These are phyloP conservation scores for Melinopterus prodromus DNA, from an alignment of 2,888 invertebrate species.

Conservation along the genomic window DNA sequence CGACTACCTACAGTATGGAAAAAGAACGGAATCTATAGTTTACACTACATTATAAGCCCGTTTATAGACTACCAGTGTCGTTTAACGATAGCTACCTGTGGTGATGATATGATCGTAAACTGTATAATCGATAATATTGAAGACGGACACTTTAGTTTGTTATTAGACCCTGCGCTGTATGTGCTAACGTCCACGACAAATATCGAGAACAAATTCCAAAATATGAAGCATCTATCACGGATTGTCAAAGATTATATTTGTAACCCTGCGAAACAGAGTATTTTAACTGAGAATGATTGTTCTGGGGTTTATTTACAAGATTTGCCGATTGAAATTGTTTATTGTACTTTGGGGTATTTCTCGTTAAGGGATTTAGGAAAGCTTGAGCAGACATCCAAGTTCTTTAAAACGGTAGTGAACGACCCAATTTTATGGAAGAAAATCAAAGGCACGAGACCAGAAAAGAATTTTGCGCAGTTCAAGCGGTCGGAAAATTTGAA, in stretches of 20 bases:
- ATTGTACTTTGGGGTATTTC: slow-evolving; percentile 51
- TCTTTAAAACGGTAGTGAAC: slow-evolving; percentile 46
- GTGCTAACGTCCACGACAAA: slow-evolving; percentile 38
- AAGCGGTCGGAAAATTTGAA: slow-evolving; percentile 21
- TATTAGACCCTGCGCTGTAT: slow-evolving; percentile 53
- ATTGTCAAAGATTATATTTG: slow-evolving; percentile 53
- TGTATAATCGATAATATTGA: slow-evolving; percentile 48
- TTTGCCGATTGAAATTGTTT: slow-evolving; percentile 58
- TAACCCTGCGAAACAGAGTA: slow-evolving; percentile 50
- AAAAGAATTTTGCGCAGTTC: slow-evolving; percentile 28
- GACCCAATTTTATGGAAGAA: slow-evolving; percentile 43
- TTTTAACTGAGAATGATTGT: slow-evolving; percentile 41
- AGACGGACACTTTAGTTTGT: slow-evolving; percentile 43
- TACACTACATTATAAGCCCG: slow-evolving; percentile 47
- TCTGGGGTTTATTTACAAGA: slow-evolving; percentile 53
- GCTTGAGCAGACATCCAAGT: slow-evolving; percentile 48
- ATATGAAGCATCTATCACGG: slow-evolving; percentile 52
- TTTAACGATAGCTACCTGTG: slow-evolving; percentile 47
- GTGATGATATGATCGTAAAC: slow-evolving; percentile 55
- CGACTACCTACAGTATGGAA: slow-evolving; percentile 51
- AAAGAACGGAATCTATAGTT: slow-evolving; percentile 43
- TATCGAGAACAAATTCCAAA: slow-evolving; percentile 48
- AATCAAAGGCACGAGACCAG: slow-evolving; percentile 21
- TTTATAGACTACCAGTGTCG: slow-evolving; percentile 48
- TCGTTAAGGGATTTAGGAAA: slow-evolving; percentile 41